Conservation (phyloP, 2,888 invertebrate genomes). For the Xylota segnis region DNA sequence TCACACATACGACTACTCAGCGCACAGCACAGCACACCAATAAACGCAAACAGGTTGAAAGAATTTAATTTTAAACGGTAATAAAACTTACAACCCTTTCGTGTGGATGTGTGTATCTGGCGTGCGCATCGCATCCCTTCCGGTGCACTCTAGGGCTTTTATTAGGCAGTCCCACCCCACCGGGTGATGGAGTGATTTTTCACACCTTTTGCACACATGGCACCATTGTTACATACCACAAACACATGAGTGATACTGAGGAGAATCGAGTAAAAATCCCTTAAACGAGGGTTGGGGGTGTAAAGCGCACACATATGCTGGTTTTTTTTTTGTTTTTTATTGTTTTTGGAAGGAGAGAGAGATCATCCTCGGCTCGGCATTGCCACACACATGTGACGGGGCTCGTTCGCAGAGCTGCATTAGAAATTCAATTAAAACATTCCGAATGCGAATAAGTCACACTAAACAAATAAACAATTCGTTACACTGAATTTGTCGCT, state of each 20-base stretch:
- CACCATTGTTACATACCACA: conserved; percentile 59
- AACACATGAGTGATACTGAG: conserved; percentile 39
- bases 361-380: conserved; percentile 45
- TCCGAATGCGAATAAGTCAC: conserved; percentile 76
- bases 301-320: conserved; percentile 53
- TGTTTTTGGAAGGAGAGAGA: no score
- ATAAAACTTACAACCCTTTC: conserved; percentile 74
- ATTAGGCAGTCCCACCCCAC: conserved; percentile 56
- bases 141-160: conserved; percentile 66
- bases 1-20: conserved; percentile 13
- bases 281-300: conserved; percentile 35
- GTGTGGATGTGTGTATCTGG: not conserved
- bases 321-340: no score
- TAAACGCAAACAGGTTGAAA: conserved; percentile 73
- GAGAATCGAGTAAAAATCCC: conserved; percentile 33
- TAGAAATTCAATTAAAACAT: conserved; percentile 77
- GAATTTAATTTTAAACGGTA: conserved; percentile 76
- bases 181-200: conserved; percentile 60
- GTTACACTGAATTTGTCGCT: conserved; percentile 69
- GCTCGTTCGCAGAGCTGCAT: conserved; percentile 48
- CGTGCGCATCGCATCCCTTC: conserved; percentile 41
- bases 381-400: conserved; percentile 62
- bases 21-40: conserved; percentile 22
- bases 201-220: conserved; percentile 73
- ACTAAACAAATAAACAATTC: conserved; percentile 75